A percentile compares a stretch with the other conserved stretches of the same genome.
Conservation (phyloP, 2,113 vertebrate genomes). For the Sebastes fasciatus region DNA sequence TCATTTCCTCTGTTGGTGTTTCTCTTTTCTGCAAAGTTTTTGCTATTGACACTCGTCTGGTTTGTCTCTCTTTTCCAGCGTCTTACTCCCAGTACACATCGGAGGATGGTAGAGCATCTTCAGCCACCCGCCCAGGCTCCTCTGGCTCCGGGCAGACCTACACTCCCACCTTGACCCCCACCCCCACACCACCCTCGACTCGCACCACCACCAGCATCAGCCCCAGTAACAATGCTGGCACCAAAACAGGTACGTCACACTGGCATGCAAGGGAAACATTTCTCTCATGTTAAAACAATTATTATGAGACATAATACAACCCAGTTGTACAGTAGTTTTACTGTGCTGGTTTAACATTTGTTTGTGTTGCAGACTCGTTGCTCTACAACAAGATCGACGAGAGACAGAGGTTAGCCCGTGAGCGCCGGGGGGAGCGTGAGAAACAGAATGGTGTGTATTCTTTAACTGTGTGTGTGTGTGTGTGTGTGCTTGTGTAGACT, state of each 20-base stretch:
- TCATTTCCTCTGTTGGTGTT: not conserved
- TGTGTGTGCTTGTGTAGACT: not conserved
- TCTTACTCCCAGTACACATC: slow-evolving; percentile 82
- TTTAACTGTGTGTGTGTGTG: slow-evolving; percentile 12
- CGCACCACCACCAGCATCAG: slow-evolving; percentile 67
- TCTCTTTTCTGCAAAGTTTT: not conserved
- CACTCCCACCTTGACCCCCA: slow-evolving; percentile 66
- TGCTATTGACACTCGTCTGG: not conserved
- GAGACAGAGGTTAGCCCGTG: slow-evolving; percentile 91
- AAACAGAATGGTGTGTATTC: slow-evolving; percentile 89
- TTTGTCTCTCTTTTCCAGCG: slow-evolving; percentile 70
- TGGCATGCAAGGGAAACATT: not conserved
- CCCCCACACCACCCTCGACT: slow-evolving; percentile 44
- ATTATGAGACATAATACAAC: not conserved
- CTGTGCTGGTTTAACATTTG: slow-evolving; percentile 18
- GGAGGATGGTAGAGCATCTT: slow-evolving; percentile 87
- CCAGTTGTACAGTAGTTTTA: not conserved
- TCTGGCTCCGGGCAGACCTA: slow-evolving; percentile 83
- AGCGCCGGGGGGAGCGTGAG: slow-evolving; percentile 91
- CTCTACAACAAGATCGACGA: slow-evolving; percentile 93
- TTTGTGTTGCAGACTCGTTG: slow-evolving; percentile 85
- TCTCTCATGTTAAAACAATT: not conserved
- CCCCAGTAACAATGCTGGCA: slow-evolving; percentile 66
- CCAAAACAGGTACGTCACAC: slow-evolving; percentile 83
- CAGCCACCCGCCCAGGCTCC: slow-evolving; percentile 72